Percentiles rank a stretch among this genome's conserved stretches.
Conservation (phyloP, 2,797 vertebrate species). For the Clarias pachynema region DNA sequence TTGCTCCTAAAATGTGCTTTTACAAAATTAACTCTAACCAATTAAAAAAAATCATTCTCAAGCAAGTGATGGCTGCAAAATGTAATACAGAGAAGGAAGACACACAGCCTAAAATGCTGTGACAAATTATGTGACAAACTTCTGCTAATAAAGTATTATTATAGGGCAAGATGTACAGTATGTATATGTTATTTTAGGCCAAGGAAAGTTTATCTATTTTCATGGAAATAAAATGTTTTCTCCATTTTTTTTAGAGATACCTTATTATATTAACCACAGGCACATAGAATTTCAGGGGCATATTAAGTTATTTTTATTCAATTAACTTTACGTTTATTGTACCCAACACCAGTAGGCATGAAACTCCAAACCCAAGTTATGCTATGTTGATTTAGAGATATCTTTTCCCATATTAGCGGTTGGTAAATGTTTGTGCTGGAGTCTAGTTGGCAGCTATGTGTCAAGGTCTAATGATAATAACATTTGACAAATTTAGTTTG, state of each 20-base stretch:
- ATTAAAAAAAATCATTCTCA: background rate
- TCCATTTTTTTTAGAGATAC: background rate
- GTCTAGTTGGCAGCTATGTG: background rate
- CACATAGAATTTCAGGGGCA: background rate
- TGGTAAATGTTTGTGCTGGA: slow-evolving; percentile 3
- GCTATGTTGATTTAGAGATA: background rate
- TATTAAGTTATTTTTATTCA: background rate
- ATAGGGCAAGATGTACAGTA: background rate
- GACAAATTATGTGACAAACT: background rate
- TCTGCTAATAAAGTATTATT: background rate
- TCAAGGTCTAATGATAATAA: background rate
- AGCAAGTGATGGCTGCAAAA: background rate
- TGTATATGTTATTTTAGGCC: too few relatives aligned
- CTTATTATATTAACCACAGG: background rate
- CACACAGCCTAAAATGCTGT: background rate
- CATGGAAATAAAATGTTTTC: background rate
- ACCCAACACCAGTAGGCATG: background rate
- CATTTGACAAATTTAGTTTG: background rate
- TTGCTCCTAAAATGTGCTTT: background rate
- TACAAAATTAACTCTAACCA: background rate
- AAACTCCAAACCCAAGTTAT: background rate
- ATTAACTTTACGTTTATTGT: background rate
- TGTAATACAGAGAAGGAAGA: background rate
- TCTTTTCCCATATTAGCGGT: background rate
- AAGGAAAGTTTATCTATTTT: background rate